Evolutionary conservation across 2,797 vertebrate genomes (phyloP).

Genomic region (Calcarius lapponicus): DNA sequence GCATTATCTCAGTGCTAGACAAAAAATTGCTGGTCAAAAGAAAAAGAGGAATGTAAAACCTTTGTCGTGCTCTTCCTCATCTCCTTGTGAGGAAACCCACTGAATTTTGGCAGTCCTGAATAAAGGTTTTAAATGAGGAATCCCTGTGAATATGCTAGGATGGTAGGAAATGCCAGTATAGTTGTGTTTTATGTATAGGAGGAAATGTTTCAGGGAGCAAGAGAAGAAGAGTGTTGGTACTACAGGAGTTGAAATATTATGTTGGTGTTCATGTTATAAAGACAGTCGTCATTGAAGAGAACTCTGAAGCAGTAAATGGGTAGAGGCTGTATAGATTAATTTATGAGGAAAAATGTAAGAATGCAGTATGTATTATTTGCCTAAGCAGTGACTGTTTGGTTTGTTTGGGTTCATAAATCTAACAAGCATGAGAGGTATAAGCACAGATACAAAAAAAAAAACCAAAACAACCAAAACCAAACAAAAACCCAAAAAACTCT

Average conservation of each 20-base stretch:
- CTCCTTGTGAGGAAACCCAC: background rate
- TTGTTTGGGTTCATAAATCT: background rate
- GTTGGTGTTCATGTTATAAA: background rate
- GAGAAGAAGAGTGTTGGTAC: accelerated
- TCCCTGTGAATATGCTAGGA: background rate
- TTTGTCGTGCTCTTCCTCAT: accelerated
- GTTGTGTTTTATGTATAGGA: background rate
- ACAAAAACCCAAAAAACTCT: no score
- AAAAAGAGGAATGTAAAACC: background rate
- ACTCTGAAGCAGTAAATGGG: background rate
- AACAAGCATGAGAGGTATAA: background rate
- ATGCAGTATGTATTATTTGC: background rate
- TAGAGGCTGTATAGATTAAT: background rate
- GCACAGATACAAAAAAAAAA: background rate
- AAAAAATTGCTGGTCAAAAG: background rate
- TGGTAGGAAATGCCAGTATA: background rate
- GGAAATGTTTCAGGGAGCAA: background rate
- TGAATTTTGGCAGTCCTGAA: background rate
- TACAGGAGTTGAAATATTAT: background rate
- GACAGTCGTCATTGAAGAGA: background rate
- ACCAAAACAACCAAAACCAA: no score
- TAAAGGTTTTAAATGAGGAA: background rate
- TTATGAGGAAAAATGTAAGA: background rate
- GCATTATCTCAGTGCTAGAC: background rate
- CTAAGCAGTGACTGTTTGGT: background rate